phyloP scores from a whole-genome alignment of 2,888 invertebrate genomes.

The Hybos culiciformis region DNA sequence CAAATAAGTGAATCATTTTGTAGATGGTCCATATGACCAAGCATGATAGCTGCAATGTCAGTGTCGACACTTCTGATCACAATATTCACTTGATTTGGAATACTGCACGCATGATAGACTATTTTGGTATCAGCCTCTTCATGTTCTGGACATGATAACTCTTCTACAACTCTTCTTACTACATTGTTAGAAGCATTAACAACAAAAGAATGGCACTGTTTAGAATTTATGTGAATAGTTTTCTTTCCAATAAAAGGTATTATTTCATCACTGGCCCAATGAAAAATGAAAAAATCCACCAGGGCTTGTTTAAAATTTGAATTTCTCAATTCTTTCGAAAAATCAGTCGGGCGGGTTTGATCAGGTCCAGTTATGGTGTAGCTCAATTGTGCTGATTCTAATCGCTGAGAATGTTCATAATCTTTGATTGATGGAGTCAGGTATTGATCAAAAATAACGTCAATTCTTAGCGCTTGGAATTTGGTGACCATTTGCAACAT shows the following conservation, averaged over 20 bases:
- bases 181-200: not conserved
- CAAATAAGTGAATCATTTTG: no score
- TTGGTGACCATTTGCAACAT: conserved; percentile 5
- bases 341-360: conserved; percentile 2
- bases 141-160: conserved; percentile 2
- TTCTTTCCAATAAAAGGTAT: not conserved
- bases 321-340: conserved; percentile 8
- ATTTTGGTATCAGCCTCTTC: conserved; percentile 10
- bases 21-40: conserved; percentile 4
- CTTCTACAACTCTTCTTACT: not conserved
- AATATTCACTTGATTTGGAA: conserved; percentile 1
- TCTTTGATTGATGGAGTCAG: conserved; percentile 11
- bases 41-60: conserved; percentile 5
- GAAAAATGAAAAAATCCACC: conserved; percentile 3
- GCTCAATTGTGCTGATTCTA: not conserved
- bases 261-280: conserved; percentile 6
- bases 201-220: conserved; percentile 1
- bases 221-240: conserved; percentile 4
- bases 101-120: conserved; percentile 6
- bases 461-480: conserved; percentile 1
- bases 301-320: conserved; percentile 8
- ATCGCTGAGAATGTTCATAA: conserved; percentile 4
- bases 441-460: conserved; percentile 11
- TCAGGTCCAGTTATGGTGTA: conserved; percentile 3
- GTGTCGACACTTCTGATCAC: conserved; percentile 6